Base-by-base conservation (phyloP, 53 echinoderm and acorn worm species). In the Hippasteria phrygiana region DNA sequence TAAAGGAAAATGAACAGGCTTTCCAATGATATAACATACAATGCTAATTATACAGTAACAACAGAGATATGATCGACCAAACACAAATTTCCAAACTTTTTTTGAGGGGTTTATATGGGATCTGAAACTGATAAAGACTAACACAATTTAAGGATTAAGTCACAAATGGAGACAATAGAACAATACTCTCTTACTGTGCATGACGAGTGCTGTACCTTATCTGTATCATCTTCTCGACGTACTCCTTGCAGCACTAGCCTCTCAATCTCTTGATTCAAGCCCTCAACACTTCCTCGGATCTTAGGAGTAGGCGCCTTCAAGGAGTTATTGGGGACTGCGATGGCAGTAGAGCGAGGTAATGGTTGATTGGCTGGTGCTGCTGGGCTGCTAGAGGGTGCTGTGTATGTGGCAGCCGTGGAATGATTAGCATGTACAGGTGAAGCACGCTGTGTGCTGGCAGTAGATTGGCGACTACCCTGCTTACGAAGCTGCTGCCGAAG, bases 181-280 rank as follows among this genome's bases (percentile, higher is more conserved):
- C n/a, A n/a, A n/a, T n/a, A n/a, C n/a, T n/a, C n/a, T n/a, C n/a
- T n/a, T n/a, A n/a, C n/a, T n/a, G 55, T 55, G 18, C 55, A 16
- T 55, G 55, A 2, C 10, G 16, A 35, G 69, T 35, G 1, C 70
- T 66, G 69, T 71, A 96, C 96, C 80, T 89, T 89, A 40, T 94
- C 96, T 56, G 78, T 87, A 46, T 93, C 94, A 12, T 89, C 89
- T 74, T 92, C 90, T 36, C 55, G 85, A 5, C 38, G 77, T 53
- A 75, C 50, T 43, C 94, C 95, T 67, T 83, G 93, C 51, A 97
- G 92, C 37, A 97, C 98, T 48, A 97, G 87, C 78, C 92, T 95
- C 90, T 97, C 98, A 29, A 97, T 95, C 78, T 97, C 97, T 91
- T 97, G 98, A 88, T 97, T 97, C 22, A 95, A 82, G 34, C 98